Conservation (phyloP, 2,888 invertebrate genomes). For the Tuta absoluta region DNA sequence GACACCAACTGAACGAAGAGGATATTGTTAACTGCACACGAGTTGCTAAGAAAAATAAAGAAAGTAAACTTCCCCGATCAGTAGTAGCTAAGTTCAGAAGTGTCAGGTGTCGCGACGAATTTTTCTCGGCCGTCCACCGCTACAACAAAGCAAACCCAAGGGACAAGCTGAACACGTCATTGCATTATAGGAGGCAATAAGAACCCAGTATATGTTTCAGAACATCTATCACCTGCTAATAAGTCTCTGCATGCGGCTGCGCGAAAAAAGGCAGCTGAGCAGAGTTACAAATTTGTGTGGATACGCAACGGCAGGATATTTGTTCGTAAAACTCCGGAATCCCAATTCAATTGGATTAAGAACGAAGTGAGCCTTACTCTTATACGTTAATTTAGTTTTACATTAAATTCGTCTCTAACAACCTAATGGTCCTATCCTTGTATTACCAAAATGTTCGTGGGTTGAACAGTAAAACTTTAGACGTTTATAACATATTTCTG, state of each 20-base stretch:
- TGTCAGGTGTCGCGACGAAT: background rate
- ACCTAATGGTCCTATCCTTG: background rate
- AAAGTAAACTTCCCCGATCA: background rate
- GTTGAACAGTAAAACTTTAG: conserved; percentile 3
- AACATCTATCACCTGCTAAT: conserved; percentile 36
- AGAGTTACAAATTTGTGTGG: conserved; percentile 31
- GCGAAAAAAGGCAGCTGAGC: conserved; percentile 20
- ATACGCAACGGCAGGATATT: conserved; percentile 38
- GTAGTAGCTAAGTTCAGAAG: background rate
- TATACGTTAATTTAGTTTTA: background rate
- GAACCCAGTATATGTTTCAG: conserved; percentile 34
- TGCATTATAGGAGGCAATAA: conserved; percentile 32
- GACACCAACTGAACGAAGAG: no score
- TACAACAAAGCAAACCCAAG: conserved; percentile 28
- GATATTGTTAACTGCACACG: no score
- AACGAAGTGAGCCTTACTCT: background rate
- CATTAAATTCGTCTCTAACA: background rate
- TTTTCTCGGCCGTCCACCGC: background rate
- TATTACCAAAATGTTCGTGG: conserved; percentile 9
- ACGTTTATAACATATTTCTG: background rate
- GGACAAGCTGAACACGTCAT: conserved; percentile 32
- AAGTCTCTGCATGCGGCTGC: conserved; percentile 36
- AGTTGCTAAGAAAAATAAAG: background rate
- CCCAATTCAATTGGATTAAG: background rate
- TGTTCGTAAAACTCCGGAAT: conserved; percentile 20